phyloP scores from a whole-genome alignment of 2,888 invertebrate genomes.

The Galerucella calmariensis region DNA sequence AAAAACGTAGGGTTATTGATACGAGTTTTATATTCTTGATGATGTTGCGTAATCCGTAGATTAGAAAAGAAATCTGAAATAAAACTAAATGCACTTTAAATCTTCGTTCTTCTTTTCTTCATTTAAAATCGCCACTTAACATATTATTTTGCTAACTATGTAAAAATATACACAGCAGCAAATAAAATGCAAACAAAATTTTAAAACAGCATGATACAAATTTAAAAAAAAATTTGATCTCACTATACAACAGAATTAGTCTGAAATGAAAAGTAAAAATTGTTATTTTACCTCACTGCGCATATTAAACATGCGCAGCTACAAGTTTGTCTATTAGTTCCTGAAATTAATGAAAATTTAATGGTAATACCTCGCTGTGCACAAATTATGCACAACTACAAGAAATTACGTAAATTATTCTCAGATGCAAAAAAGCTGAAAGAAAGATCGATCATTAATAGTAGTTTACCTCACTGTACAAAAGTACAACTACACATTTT shows the following conservation, averaged over 20 bases:
- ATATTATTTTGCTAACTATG: background rate
- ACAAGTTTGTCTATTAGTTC: slow-evolving; percentile 13
- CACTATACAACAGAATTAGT: slow-evolving; percentile 21
- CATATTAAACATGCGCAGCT: slow-evolving; percentile 31
- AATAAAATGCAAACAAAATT: background rate
- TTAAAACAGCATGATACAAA: slow-evolving; percentile 3
- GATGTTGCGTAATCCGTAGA: no score
- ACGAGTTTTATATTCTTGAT: no score
- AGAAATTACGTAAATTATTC: background rate
- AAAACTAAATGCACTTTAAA: background rate
- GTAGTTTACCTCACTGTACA: slow-evolving; percentile 43
- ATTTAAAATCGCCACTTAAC: background rate
- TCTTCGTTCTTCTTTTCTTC: background rate
- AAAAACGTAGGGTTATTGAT: no score
- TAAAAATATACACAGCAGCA: background rate
- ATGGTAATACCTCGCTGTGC: background rate
- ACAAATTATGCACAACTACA: background rate
- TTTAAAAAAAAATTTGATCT: slow-evolving; percentile 25
- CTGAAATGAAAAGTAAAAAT: slow-evolving; percentile 7
- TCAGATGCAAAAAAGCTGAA: background rate
- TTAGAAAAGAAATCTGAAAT: no score
- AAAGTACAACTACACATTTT: slow-evolving; percentile 38
- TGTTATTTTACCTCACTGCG: slow-evolving; percentile 39
- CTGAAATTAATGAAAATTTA: background rate
- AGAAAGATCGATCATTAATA: background rate